Conservation (phyloP, 2,797 vertebrate genomes). For the Cyclopterus lumpus region DNA sequence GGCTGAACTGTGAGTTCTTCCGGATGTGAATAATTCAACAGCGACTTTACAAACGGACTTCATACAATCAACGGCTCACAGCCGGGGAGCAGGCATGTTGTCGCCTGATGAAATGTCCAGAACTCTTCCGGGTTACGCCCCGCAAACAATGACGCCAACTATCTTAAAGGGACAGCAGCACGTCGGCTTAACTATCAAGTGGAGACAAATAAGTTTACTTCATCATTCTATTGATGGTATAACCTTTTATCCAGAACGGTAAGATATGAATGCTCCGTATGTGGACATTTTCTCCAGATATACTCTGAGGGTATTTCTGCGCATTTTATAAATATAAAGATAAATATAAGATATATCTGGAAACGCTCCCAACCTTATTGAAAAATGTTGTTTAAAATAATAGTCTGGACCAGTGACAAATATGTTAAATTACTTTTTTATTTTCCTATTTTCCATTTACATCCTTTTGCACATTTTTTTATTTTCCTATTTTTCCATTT, state of each 20-base stretch:
- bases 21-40: background rate
- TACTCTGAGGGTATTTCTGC: background rate
- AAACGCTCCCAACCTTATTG: background rate
- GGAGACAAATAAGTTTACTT: background rate
- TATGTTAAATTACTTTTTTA: background rate
- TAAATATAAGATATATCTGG: background rate
- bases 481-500: background rate
- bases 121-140: slow-evolving; percentile 75
- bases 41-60: slow-evolving; percentile 6
- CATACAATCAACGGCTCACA: slow-evolving; percentile 55
- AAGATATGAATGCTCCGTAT: background rate
- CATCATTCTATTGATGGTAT: background rate
- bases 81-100: slow-evolving; percentile 45
- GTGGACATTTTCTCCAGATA: too few species aligned
- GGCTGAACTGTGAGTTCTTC: slow-evolving; percentile 11
- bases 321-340: background rate
- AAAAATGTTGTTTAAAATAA: background rate
- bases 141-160: slow-evolving; percentile 21
- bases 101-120: slow-evolving; percentile 18
- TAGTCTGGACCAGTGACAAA: background rate
- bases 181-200: background rate
- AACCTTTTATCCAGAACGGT: too few species aligned
- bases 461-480: background rate
- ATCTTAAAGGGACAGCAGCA: slow-evolving; percentile 65
- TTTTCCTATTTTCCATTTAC: background rate